Evolutionary conservation across 2,888 invertebrate genomes (phyloP).

Genomic region (Gastrophysa polygoni): DNA sequence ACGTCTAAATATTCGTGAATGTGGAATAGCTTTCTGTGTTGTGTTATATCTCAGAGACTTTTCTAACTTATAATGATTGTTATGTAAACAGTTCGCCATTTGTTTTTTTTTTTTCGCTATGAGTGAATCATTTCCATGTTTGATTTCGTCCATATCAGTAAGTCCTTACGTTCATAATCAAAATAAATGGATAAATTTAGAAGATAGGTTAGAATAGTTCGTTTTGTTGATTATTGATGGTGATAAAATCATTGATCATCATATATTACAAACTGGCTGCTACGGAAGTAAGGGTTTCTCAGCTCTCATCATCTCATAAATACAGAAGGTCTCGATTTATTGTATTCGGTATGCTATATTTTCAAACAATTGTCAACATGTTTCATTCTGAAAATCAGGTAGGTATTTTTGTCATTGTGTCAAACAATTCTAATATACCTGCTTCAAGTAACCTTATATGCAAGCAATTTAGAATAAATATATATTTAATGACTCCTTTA

Average conservation of each 20-base stretch:
- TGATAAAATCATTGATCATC: no score
- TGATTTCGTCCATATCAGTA: conserved; percentile 46
- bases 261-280: not conserved
- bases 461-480: conserved; percentile 9
- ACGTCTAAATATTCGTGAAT: conserved; percentile 61
- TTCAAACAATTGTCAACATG: not conserved
- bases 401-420: no score
- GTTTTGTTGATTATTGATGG: conserved; percentile 17
- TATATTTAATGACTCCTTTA: conserved; percentile 10
- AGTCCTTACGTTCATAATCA: conserved; percentile 38
- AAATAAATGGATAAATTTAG: conserved; percentile 32
- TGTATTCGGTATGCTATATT: no score
- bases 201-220: conserved; percentile 24
- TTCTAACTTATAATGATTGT: conserved; percentile 29
- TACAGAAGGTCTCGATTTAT: no score
- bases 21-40: conserved; percentile 41
- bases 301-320: no score
- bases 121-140: conserved; percentile 33
- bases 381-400: not conserved
- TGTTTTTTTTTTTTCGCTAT: conserved; percentile 33
- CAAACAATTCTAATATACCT: conserved; percentile 38
- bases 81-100: conserved; percentile 29
- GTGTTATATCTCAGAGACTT: conserved; percentile 34
- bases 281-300: conserved; percentile 10
- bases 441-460: conserved; percentile 4